Evolutionary conservation across 2,797 vertebrate genomes (phyloP), one percentile per base, ranked within the genome.

Genomic region (Parauchenoglanis ngamensis): DNA sequence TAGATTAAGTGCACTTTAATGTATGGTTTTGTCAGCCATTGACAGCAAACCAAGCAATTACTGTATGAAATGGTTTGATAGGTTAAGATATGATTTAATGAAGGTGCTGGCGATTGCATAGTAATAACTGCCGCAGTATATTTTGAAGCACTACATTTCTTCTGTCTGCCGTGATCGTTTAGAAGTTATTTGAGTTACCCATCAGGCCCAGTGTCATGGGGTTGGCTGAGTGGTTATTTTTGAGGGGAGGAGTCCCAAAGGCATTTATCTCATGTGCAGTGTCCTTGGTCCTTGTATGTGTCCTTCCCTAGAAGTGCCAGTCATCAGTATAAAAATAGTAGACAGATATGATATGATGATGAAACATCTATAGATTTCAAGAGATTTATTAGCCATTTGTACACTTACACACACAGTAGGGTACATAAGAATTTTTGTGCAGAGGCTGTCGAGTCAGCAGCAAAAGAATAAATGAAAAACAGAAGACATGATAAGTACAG

Each of bases 31-130:
- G 75, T 68, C 28, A 44, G 49, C 31, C n/a, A 75, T 35, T 81
- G 52, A 54, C 23, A 70, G 78, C 11, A 52, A 77, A 72, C 15
- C 7, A 72, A 86, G 15, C 61, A 40, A 70, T 72, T 78, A 12
- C 44, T 57, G 70, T 59, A 44, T 63, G 23, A 83, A 83, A 63
- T 61, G 19, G 54, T 85, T 85, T 85, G 25, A 46, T 84, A 54
- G 79, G 84, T 57, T 85, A 25, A 35, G 84, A 78, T 40, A 31
- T 80, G 73, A 85, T 77, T 67, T 70, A 83, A 84, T 70, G 82
- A 83, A 85, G 87, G 77, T 84, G 84, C 79, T 78, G 72, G 87
- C 85, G 80, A 91, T 85, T 86, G 85, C 76, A 54, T 85, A 21
- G 63, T 83, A 88, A 90, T 89, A 44, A 80, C 85, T 91, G 72